Conservation (phyloP, 2,888 invertebrate species). For the Gastrophysa polygoni region DNA sequence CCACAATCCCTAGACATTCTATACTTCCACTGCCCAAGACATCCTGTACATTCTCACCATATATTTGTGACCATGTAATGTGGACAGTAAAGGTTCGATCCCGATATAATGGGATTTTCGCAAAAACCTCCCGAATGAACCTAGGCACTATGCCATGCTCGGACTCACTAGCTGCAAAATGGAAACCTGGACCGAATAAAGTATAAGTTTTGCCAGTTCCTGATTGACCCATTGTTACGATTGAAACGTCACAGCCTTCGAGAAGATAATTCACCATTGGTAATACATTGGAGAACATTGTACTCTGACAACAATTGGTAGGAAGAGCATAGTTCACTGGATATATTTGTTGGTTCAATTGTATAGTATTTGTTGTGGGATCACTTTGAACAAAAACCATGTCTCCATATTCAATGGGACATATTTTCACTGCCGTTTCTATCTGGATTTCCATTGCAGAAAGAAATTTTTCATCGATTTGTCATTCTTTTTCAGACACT, state of each 20-base stretch:
- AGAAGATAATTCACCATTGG: constrained; percentile 71
- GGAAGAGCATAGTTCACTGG: constrained; percentile 65
- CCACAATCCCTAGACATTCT: constrained; percentile 66
- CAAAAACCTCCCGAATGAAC: constrained; percentile 74
- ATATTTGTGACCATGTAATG: constrained; percentile 76
- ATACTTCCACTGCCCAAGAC: constrained; percentile 64
- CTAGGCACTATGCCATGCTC: constrained; percentile 76
- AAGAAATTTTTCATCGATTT: background rate
- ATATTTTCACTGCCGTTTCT: constrained; percentile 73
- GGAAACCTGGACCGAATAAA: constrained; percentile 71
- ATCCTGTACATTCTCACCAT: constrained; percentile 67
- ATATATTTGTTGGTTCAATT: constrained; percentile 66
- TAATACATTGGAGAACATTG: constrained; percentile 69
- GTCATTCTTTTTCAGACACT: too few species aligned
- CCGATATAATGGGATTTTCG: constrained; percentile 67
- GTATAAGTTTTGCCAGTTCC: constrained; percentile 75
- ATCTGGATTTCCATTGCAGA: constrained; percentile 71
- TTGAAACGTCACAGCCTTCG: constrained; percentile 78
- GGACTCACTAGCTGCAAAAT: constrained; percentile 67
- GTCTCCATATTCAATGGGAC: constrained; percentile 64
- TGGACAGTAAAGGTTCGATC: constrained; percentile 71
- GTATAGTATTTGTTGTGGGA: constrained; percentile 65
- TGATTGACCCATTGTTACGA: constrained; percentile 71
- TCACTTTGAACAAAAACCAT: constrained; percentile 66
- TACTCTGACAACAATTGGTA: constrained; percentile 67